Percentiles rank a stretch among this genome's conserved stretches.
phyloP scores from a whole-genome alignment of 2,888 invertebrate genomes.

The Zhuqinia jingwanae region DNA sequence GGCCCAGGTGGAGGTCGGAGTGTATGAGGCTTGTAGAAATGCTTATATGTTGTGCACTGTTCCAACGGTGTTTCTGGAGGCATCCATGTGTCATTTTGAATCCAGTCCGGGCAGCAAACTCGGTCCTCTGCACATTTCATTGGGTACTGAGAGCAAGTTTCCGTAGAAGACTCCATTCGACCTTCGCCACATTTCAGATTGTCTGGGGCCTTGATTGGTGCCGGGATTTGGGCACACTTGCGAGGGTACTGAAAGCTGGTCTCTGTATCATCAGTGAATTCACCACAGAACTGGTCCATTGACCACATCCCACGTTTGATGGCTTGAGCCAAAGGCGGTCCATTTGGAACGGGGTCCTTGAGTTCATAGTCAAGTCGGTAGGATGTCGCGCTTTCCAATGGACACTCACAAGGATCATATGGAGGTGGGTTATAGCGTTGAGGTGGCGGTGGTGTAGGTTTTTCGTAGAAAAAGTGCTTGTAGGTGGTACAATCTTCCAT shows the following conservation, averaged over 20 bases:
- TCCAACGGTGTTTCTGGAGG: constrained; percentile 73
- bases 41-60: constrained; percentile 77
- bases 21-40: constrained; percentile 72
- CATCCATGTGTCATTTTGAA: constrained; percentile 73
- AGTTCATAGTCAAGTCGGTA: constrained; percentile 73
- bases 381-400: constrained; percentile 75
- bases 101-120: constrained; percentile 71
- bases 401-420: constrained; percentile 76
- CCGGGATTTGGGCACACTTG: constrained; percentile 63
- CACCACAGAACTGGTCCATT: constrained; percentile 74
- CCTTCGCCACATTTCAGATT: constrained; percentile 67
- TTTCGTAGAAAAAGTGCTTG: constrained; percentile 58
- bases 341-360: constrained; percentile 75
- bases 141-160: constrained; percentile 67
- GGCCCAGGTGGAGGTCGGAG: constrained; percentile 47
- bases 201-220: constrained; percentile 1
- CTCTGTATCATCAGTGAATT: constrained; percentile 70
- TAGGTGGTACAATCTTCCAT: constrained; percentile 75
- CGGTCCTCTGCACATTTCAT: constrained; percentile 65
- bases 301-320: constrained; percentile 76
- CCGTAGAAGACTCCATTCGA: constrained; percentile 66
- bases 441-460: constrained; percentile 65
- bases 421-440: constrained; percentile 26
- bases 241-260: constrained; percentile 46
- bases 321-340: constrained; percentile 71